Evolutionary conservation across 2,113 vertebrate species (phyloP).

Genomic region (Ailurus styani): DNA sequence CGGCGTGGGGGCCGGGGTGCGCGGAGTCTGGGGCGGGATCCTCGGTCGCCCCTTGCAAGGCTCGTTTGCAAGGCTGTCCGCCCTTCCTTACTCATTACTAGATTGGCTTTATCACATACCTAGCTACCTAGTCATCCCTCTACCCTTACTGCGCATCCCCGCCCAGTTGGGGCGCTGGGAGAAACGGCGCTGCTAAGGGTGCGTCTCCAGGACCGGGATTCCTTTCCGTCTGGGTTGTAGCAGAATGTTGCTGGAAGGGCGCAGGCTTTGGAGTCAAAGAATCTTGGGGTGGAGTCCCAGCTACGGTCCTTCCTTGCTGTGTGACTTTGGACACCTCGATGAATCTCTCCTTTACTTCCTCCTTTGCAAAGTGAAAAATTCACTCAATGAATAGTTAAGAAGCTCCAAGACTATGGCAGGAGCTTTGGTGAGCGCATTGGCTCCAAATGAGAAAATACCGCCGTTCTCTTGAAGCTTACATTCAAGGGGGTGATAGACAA

Average conservation of each 20-base stretch:
- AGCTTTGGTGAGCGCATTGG: not conserved
- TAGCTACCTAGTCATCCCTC: not conserved
- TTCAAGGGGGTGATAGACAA: not conserved
- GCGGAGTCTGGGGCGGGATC: accelerated
- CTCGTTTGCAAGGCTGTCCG: not conserved
- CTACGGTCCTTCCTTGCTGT: not conserved
- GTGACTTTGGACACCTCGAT: not conserved
- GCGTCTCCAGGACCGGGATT: not conserved
- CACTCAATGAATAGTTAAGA: not conserved
- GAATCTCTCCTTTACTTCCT: not conserved
- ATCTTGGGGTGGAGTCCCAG: not conserved
- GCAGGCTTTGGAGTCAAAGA: not conserved
- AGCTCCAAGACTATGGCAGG: not conserved
- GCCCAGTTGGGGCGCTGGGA: not conserved
- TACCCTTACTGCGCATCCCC: not conserved
- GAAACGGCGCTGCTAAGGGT: not conserved
- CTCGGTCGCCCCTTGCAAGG: not conserved
- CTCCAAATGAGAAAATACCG: not conserved
- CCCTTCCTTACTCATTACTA: not conserved
- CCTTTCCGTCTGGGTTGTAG: too few species aligned
- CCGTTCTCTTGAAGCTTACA: not conserved
- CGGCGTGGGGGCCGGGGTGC: not conserved
- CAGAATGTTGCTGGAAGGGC: not conserved
- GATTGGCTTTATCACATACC: not conserved
- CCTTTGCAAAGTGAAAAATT: not conserved